A percentile compares a stretch with the other conserved stretches of the same genome.
Evolutionary conservation across 2,888 invertebrate species (phyloP).

Genomic region (Bugulina stolonifera): DNA sequence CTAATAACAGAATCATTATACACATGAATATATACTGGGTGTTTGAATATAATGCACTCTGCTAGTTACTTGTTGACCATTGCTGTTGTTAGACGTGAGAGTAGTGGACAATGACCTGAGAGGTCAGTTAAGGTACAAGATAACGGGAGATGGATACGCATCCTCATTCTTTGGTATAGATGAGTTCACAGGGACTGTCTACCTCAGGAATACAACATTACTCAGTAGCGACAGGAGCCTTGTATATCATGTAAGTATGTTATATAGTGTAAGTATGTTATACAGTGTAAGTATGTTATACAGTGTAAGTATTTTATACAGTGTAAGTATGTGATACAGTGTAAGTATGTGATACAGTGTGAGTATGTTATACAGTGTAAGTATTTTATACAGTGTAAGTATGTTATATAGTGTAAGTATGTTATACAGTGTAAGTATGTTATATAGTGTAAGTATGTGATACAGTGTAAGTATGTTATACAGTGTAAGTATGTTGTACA

Average conservation of each 20-base stretch:
- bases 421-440: too few relatives aligned
- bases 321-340: too few relatives aligned
- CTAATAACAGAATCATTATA: background rate
- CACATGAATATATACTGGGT: background rate
- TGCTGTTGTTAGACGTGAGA: background rate
- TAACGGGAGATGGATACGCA: background rate
- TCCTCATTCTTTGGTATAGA: background rate
- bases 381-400: too few relatives aligned
- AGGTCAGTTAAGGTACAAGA: constrained; percentile 10
- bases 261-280: too few relatives aligned
- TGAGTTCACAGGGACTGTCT: background rate
- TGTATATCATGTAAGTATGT: background rate
- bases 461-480: too few relatives aligned
- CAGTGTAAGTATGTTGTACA: too few relatives aligned
- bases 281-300: too few relatives aligned
- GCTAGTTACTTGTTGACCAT: background rate
- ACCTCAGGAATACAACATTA: background rate
- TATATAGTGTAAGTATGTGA: too few relatives aligned
- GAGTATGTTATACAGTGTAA: too few relatives aligned
- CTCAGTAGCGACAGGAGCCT: background rate
- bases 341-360: too few relatives aligned
- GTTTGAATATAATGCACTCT: background rate
- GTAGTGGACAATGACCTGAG: background rate
- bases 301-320: too few relatives aligned
- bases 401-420: too few relatives aligned